phyloP scores from a whole-genome alignment of 64 coral and sea anemone species.

The Anthopleura sola region DNA sequence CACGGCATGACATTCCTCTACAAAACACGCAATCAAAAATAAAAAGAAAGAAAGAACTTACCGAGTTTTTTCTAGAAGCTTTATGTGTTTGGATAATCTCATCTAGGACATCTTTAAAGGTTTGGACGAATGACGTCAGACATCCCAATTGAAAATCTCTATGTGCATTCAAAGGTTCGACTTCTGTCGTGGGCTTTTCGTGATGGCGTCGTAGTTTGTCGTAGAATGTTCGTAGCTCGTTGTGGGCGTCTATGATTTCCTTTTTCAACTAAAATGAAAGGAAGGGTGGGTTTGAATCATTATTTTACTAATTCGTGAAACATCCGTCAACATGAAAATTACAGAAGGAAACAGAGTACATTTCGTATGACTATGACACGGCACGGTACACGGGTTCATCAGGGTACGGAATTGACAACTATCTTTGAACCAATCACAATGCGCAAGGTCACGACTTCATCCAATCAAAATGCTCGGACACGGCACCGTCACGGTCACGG shows the following conservation, averaged over 20 bases:
- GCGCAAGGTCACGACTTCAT: no score
- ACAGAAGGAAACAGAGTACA: neutral
- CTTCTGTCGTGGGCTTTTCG: conserved; percentile 50
- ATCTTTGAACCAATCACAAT: no score
- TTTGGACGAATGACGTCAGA: conserved; percentile 79
- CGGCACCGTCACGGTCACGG: no score
- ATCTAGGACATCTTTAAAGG: conserved; percentile 71
- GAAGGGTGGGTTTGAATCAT: no score
- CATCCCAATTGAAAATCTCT: conserved; percentile 55
- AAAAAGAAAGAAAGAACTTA: neutral
- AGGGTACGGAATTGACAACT: no score
- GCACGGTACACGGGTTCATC: no score
- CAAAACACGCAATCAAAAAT: neutral
- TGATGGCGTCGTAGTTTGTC: conserved; percentile 64
- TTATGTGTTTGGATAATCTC: conserved; percentile 42
- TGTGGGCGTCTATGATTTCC: conserved; percentile 68
- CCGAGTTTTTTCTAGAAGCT: conserved; percentile 10
- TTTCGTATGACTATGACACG: no score
- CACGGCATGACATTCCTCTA: neutral
- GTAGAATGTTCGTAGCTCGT: conserved; percentile 59
- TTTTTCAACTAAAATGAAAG: conserved; percentile 55
- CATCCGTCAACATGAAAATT: no score
- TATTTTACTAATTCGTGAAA: no score
- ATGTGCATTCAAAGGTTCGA: conserved; percentile 27
- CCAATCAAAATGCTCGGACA: no score